Evolutionary conservation across 2,113 vertebrate genomes (phyloP).

Genomic region (Melanotaenia duboulayi): DNA sequence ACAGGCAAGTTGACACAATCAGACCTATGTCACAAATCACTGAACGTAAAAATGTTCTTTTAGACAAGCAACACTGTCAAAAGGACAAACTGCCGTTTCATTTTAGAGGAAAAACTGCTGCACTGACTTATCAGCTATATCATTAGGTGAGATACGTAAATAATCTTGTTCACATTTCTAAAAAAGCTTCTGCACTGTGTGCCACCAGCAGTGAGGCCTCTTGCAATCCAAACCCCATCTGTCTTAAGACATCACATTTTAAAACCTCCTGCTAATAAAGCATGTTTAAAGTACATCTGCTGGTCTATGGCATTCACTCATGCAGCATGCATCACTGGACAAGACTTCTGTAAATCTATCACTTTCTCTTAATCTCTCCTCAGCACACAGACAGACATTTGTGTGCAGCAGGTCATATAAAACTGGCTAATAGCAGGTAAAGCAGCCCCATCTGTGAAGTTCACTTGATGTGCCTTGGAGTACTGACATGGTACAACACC

Average conservation of each 20-base stretch:
- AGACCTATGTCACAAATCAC: constrained; percentile 24
- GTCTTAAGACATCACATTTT: not conserved
- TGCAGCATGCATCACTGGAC: not conserved
- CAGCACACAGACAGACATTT: not conserved
- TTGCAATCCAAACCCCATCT: not conserved
- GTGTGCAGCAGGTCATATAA: constrained; percentile 14
- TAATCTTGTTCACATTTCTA: no score
- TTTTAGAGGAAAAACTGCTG: not conserved
- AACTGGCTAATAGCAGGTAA: constrained; percentile 42
- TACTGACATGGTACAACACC: constrained; percentile 8
- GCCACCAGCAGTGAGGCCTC: not conserved
- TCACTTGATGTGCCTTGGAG: constrained; percentile 6
- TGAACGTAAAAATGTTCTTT: constrained; percentile 11
- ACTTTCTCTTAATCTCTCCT: constrained; percentile 19
- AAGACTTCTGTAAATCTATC: constrained; percentile 12
- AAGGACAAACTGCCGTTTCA: constrained; percentile 3
- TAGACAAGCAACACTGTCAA: constrained; percentile 6
- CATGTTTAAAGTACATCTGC: not conserved
- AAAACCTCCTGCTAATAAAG: constrained; percentile 4
- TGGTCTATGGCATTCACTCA: not conserved
- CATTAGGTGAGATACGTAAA: not conserved
- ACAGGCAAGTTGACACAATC: constrained; percentile 9
- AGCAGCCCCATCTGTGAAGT: constrained; percentile 16
- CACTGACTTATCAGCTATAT: constrained; percentile 6
- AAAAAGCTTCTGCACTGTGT: not conserved